Percentiles rank a stretch among this genome's conserved stretches.
Conservation (phyloP, 2,797 vertebrate species). For the Smutsia gigantea region DNA sequence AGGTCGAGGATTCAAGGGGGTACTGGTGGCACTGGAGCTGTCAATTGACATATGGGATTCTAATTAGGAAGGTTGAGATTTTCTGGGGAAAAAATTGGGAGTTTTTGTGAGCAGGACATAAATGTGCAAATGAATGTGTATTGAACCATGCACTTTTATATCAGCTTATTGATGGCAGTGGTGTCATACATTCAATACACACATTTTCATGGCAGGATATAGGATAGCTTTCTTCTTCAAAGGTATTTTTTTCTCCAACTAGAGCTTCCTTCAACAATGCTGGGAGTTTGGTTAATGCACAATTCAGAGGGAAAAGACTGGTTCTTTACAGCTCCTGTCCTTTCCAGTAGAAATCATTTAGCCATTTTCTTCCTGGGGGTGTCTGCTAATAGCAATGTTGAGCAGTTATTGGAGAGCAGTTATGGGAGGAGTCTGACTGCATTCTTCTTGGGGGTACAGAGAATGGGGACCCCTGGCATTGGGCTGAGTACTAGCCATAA, state of each 20-base stretch:
- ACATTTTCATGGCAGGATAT: neutral
- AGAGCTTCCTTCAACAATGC: neutral
- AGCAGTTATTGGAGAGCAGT: neutral
- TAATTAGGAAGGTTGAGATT: neutral
- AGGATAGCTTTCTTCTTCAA: conserved; percentile 8
- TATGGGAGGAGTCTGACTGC: neutral
- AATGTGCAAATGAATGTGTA: conserved; percentile 39
- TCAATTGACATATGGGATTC: neutral
- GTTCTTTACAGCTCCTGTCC: neutral
- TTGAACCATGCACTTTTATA: neutral
- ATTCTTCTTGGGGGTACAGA: conserved; percentile 59
- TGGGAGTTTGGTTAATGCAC: conserved; percentile 25
- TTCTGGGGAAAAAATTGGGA: conserved; percentile 13
- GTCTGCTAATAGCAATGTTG: neutral
- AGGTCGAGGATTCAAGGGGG: neutral
- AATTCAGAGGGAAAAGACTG: neutral
- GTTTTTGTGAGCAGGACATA: conserved; percentile 25
- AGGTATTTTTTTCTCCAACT: conserved; percentile 21
- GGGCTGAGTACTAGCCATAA: conserved; percentile 66
- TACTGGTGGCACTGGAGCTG: neutral
- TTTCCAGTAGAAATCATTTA: conserved; percentile 56
- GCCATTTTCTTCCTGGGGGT: neutral
- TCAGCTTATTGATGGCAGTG: neutral
- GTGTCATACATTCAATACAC: neutral
- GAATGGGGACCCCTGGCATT: conserved; percentile 21